Evolutionary conservation across 2,113 vertebrate species (phyloP).

Genomic region (Lepus americanus): DNA sequence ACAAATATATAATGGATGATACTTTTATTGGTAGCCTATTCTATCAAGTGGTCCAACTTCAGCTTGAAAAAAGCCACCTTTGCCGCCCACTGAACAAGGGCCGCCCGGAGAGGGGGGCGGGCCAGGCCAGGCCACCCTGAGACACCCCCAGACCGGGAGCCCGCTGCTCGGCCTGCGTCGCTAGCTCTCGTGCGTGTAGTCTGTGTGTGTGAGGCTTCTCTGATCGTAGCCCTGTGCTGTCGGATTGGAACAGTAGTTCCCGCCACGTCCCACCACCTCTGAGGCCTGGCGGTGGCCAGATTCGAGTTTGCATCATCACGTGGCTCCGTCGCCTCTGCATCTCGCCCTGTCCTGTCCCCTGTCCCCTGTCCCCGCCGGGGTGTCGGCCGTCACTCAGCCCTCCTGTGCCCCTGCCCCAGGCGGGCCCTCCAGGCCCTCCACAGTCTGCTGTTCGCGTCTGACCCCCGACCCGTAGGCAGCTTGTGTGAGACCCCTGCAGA

Average conservation of each 20-base stretch:
- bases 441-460: slow-evolving; percentile 91
- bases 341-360: slow-evolving; percentile 88
- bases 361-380: slow-evolving; percentile 89
- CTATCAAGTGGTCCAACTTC: slow-evolving; percentile 99
- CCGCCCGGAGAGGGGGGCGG: slow-evolving; percentile 82
- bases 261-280: slow-evolving; percentile 86
- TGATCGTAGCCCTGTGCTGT: slow-evolving; percentile 91
- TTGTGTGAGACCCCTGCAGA: slow-evolving; percentile 97
- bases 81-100: slow-evolving; percentile 94
- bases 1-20: neutral
- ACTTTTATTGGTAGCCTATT: neutral
- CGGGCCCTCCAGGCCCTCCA: slow-evolving; percentile 93
- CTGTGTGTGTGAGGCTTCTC: slow-evolving; percentile 91
- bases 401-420: slow-evolving; percentile 87
- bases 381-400: slow-evolving; percentile 88
- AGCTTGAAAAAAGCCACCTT: slow-evolving; percentile 99
- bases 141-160: slow-evolving; percentile 89
- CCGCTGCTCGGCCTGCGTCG: slow-evolving; percentile 90
- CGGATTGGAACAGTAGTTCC: slow-evolving; percentile 86
- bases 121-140: slow-evolving; percentile 87
- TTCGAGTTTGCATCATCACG: slow-evolving; percentile 90
- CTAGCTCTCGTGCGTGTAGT: slow-evolving; percentile 95
- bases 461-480: slow-evolving; percentile 92
- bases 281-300: slow-evolving; percentile 89
- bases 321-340: slow-evolving; percentile 92